Base-by-base conservation (phyloP, 2,113 vertebrate genomes). In the Electrona antarctica region DNA sequence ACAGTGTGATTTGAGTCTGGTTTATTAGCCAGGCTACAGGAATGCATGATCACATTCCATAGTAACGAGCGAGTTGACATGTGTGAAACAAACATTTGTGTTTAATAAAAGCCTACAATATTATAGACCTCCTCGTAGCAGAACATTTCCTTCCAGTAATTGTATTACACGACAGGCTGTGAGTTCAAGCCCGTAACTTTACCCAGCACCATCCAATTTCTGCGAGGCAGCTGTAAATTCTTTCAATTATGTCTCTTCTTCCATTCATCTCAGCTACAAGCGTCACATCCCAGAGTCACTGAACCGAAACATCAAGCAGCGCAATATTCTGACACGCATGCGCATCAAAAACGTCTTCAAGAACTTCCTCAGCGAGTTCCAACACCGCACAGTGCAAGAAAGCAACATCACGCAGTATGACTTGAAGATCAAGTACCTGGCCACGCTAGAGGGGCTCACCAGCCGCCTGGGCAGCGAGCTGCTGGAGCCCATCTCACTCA, bases 291-390 rank as follows among this genome's bases (percentile, higher is more conserved):
- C 98, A 0, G 97, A 98, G 83, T 92, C 90, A 0, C 73, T 99
- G 86, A 97, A 97, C 89, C 93, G 86, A 14, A 95, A 92, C 64
- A 98, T 99, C 85, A 96, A 94, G 77, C 97, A 97, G 83, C 96
- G 96, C 80, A 99, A 98, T 70, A 76, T 98, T 73, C 82, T 99
- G 69, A 99, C 97, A 3, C 95, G 97, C 65, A 93, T 97, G 71
- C 93, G 98, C 50, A 99, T 99, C 86, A 98, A 95, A 79, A 99
- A 98, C 0, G 97, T 99, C 64, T 99, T 99, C 86, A 98, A 95
- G 91, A 96, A 98, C 77, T 99, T 99, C 87, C 94, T 99, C 0
- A 96, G 94, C 3, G 97, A 99, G 81, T 99, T 99, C 83, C 98
- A 97, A 88, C 93, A 91, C 62, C 96, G 95, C 87, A 98, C 98